Evolutionary conservation across 2,113 vertebrate genomes (phyloP).

Genomic region (Thermophis baileyi): DNA sequence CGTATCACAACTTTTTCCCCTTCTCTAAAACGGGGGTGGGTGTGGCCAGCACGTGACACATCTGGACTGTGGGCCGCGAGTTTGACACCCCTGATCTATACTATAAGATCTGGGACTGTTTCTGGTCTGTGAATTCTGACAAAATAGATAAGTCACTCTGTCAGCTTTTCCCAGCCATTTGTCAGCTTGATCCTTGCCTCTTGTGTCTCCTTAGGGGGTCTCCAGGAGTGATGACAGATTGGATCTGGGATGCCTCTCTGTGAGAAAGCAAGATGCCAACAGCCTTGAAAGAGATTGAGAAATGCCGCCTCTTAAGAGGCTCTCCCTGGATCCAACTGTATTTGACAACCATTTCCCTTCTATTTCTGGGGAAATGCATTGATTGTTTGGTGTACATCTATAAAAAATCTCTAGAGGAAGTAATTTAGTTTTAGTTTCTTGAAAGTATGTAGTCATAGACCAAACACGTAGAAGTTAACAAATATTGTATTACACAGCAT

Average conservation of each 20-base stretch:
- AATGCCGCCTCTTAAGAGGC: neutral
- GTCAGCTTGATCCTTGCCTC: neutral
- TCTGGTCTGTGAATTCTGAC: neutral
- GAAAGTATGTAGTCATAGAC: neutral
- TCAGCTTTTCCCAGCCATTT: neutral
- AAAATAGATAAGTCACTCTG: neutral
- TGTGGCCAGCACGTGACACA: too few species aligned
- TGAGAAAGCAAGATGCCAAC: neutral
- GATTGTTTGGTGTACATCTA: neutral
- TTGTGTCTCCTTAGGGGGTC: neutral
- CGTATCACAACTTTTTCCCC: too few species aligned
- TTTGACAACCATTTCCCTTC: neutral
- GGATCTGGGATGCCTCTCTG: neutral
- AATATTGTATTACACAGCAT: neutral
- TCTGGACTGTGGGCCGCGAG: too few species aligned
- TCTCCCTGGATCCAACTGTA: neutral
- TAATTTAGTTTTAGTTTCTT: neutral
- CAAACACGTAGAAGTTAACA: neutral
- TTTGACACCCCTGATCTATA: neutral
- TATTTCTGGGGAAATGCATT: neutral
- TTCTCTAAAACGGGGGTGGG: too few species aligned
- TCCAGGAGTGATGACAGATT: neutral
- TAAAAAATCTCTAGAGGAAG: neutral
- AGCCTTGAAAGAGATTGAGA: neutral
- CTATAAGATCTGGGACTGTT: neutral